A percentile compares a stretch with the other conserved stretches of the same genome.
Evolutionary conservation across 64 coral and sea anemone species (phyloP).

Genomic region (Dendronephthya gigantea): DNA sequence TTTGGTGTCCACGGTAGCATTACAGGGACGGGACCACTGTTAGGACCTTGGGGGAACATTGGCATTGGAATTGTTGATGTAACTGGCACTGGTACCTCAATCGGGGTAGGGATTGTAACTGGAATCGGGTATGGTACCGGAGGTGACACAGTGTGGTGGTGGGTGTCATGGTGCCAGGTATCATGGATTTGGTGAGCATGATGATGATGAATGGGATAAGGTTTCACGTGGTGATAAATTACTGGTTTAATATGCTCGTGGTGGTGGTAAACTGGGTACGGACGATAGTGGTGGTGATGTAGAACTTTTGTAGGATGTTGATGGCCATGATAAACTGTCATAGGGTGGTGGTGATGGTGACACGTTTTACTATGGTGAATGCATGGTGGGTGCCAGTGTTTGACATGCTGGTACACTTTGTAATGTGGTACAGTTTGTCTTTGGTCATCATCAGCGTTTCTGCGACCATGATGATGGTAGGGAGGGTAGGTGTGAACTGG

Average conservation of each 20-base stretch:
- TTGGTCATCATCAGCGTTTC: not conserved
- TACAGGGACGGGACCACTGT: too few relatives aligned
- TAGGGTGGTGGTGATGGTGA: not conserved
- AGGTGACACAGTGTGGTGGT: not conserved
- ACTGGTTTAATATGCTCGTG: not conserved
- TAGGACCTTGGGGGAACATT: not conserved
- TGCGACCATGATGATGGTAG: not conserved
- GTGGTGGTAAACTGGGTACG: not conserved
- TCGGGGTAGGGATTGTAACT: not conserved
- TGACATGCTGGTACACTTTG: not conserved
- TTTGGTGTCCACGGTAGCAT: not conserved
- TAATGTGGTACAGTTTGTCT: not conserved
- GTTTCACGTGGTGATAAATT: not conserved
- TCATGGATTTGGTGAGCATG: not conserved
- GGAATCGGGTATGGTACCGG: not conserved
- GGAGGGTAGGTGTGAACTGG: not conserved
- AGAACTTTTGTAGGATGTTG: not conserved
- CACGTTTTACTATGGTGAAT: not conserved
- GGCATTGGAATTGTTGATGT: not conserved
- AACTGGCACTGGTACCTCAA: not conserved
- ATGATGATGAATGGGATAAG: not conserved
- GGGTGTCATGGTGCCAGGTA: not conserved
- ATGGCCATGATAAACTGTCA: not conserved
- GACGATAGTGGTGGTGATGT: conserved; percentile 1
- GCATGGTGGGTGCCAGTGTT: conserved; percentile 19